These are phyloP conservation scores for Passerina amoena DNA, from an alignment of 2,113 vertebrate genomes.

Conservation along the genomic window DNA sequence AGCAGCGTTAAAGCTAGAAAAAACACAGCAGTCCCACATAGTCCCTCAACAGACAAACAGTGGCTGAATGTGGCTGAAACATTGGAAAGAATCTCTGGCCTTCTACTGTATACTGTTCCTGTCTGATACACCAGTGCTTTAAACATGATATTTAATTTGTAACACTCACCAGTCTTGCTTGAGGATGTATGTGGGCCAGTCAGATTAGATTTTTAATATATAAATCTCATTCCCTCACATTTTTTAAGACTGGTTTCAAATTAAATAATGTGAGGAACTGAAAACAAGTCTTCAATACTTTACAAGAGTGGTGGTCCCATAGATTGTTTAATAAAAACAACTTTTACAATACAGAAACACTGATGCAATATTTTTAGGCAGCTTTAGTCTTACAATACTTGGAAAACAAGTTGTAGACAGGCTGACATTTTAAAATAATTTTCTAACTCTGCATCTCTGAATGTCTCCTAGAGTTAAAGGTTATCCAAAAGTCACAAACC, in stretches of 20 bases:
- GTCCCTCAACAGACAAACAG: background rate
- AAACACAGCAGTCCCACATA: rapidly evolving
- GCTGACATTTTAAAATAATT: background rate
- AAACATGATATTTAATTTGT: background rate
- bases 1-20: background rate
- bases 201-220: background rate
- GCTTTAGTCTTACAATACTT: background rate
- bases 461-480: background rate
- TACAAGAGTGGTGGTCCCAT: background rate
- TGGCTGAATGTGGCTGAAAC: background rate
- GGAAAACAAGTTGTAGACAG: background rate
- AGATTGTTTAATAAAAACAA: background rate
- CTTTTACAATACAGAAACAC: background rate
- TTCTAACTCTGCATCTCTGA: background rate
- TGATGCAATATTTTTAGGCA: background rate
- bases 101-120: background rate
- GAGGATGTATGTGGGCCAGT: background rate
- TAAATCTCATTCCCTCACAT: background rate
- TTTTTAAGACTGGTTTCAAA: background rate
- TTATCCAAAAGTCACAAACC: background rate
- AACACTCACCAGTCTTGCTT: background rate
- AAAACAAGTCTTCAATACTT: background rate
- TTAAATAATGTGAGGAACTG: background rate
- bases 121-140: background rate
- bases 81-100: rapidly evolving